Base-by-base conservation (phyloP, 2,113 vertebrate genomes). In the Misgurnus anguillicaudatus region DNA sequence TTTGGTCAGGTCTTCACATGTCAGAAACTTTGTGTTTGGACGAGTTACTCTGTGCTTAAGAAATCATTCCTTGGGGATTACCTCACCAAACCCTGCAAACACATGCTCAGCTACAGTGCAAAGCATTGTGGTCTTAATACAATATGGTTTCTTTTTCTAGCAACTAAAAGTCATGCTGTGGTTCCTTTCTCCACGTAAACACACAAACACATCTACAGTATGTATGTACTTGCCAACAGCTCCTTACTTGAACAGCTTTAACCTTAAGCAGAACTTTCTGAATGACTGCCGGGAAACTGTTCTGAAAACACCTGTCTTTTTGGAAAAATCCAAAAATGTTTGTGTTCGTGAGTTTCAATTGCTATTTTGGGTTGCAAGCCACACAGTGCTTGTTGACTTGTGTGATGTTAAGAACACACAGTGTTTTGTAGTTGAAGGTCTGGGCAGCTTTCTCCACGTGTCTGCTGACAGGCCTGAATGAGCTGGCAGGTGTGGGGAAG, bases 401-500 rank as follows among this genome's bases (percentile, higher is more conserved):
- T 62, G 70, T 41, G 38, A 73, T 24, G 70, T 73, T 31, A 58
- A 60, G 53, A 73, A 60, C n/a, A 60, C 57, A 8, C 53, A 13
- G 6, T 24, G n/a, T 73, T 73, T 73, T 42, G 53, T 73, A 42
- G 53, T 11, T 19, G 53, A 57, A 17, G n/a, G 8, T 57, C 53
- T 6, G 53, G 53, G 17, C 57, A 1, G 38, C 53, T 9, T 72
- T 72, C 70, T 70, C 19, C 64, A 31, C 67, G 64, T 45, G 47
- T 78, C 75, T 36, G 41, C 77, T 80, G 73, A 55, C 71, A 8
- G 51, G 48, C 31, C 38, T 53, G 36, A 64, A 17, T 39, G 24
- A 74, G 36, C 51, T 36, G 58, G 63, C 69, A 74, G 79, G 79
- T 75, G 82, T 64, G 19, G 67, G 16, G 17, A 41, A 75, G 70